Evolutionary conservation across 23 tunicate species (phyloP), one percentile per base, ranked within the genome.

Genomic region (Clavelina lepadiformis): DNA sequence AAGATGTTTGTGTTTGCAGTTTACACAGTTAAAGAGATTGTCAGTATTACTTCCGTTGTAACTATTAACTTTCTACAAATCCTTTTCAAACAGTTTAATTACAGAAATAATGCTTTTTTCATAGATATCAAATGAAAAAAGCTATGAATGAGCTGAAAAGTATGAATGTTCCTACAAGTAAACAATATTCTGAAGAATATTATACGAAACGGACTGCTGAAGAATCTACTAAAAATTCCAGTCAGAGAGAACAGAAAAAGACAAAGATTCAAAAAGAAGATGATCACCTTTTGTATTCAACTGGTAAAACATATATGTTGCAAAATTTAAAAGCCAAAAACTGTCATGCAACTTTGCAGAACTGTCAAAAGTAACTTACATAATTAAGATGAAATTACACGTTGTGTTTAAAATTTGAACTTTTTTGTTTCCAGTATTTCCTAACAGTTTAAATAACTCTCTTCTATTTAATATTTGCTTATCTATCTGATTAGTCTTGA

Each of bases 81-180:
- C 18, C 18, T 44, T 18, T 18, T 11, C 50, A 44, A 11, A 11
- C 50, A 44, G 18, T 18, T 11, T 44, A 44, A 18, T 18, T 44
- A 18, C 13, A 13, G 15, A 44, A 13, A 44, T 18, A 11, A 44
- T 11, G 15, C 50, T 18, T 11, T 18, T 44, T 44, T 18, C 18
- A 44, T 44, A 75, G 76, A 49, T 79, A 68, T 36, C 85, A 79
- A 25, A 79, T 31, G 76, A 69, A 70, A 46, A 46, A 29, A 5
- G 70, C 76, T 1, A 59, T 52, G 72, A 46, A 31, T 4, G 85
- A 79, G 34, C 37, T 58, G 20, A 37, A 46, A 22, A 62, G 45
- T 44, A 31, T 79, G 76, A 79, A 69, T 23, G 58, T 56, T 5
- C 34, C 69, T 20, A 41, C 49, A 41, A 41, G 49, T 41, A 11